Conservation (phyloP, 2,113 vertebrate species). For the Mobula hypostoma region DNA sequence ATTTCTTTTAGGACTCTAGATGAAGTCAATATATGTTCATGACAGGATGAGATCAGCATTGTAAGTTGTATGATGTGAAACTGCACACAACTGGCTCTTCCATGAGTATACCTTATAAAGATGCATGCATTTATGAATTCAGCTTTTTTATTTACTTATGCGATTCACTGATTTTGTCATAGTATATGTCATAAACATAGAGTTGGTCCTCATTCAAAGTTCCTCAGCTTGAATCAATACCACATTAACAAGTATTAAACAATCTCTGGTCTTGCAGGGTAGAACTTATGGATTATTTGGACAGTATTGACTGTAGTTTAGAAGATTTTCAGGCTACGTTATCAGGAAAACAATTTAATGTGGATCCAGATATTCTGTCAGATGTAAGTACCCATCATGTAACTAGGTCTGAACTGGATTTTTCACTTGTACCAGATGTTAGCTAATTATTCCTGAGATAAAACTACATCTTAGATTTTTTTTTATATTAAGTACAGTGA, state of each 20-base stretch:
- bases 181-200: not conserved
- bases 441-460: not conserved
- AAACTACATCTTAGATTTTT: not conserved
- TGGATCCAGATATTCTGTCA: conserved; percentile 76
- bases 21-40: not conserved
- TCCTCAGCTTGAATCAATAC: not conserved
- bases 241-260: not conserved
- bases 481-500: no score
- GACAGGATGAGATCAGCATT: not conserved
- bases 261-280: conserved; percentile 56
- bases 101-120: not conserved
- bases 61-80: not conserved
- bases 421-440: not conserved
- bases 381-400: conserved; percentile 60
- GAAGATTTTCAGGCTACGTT: conserved; percentile 95
- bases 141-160: not conserved
- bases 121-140: not conserved
- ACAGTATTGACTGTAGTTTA: conserved; percentile 96
- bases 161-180: not conserved
- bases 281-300: conserved; percentile 93
- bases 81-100: not conserved
- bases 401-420: not conserved
- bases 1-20: not conserved
- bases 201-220: not conserved
- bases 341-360: conserved; percentile 81